Evolutionary conservation across 92 coral and sea anemone genomes (phyloP).

Genomic region (Phymanthus crucifer): DNA sequence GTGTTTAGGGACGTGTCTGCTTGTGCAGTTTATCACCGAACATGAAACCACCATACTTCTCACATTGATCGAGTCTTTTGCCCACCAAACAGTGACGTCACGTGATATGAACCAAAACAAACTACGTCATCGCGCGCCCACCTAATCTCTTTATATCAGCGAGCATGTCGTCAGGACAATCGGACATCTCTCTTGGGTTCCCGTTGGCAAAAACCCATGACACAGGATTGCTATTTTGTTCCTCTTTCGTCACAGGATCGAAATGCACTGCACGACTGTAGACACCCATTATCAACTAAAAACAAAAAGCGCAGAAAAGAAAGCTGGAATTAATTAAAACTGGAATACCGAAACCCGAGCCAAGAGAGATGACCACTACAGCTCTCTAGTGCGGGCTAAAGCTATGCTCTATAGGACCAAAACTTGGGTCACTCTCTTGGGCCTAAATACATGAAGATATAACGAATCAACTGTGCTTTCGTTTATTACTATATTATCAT

Average conservation of each 20-base stretch:
- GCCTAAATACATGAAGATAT: no score
- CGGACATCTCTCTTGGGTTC: slow-evolving; percentile 10
- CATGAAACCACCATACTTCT: no score
- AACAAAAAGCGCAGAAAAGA: neutral
- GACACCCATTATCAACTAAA: neutral
- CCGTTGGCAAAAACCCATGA: neutral
- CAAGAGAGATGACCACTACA: slow-evolving; percentile 10
- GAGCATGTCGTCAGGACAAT: neutral
- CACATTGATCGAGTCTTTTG: no score
- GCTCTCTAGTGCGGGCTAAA: slow-evolving; percentile 16
- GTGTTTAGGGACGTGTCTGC: slow-evolving; percentile 7
- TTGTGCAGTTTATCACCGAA: no score
- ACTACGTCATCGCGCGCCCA: neutral
- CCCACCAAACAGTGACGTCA: no score
- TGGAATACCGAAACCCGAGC: slow-evolving; percentile 17
- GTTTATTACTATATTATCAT: no score
- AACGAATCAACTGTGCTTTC: no score
- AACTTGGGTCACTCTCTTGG: neutral
- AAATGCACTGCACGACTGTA: neutral
- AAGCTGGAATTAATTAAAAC: neutral
- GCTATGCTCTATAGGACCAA: slow-evolving; percentile 15
- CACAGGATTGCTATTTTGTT: neutral
- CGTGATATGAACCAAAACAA: neutral
- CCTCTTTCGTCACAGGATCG: neutral
- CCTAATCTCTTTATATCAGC: slow-evolving; percentile 3